phyloP scores from a whole-genome alignment of 1,140 invertebrate species.

The Prorops nasuta region DNA sequence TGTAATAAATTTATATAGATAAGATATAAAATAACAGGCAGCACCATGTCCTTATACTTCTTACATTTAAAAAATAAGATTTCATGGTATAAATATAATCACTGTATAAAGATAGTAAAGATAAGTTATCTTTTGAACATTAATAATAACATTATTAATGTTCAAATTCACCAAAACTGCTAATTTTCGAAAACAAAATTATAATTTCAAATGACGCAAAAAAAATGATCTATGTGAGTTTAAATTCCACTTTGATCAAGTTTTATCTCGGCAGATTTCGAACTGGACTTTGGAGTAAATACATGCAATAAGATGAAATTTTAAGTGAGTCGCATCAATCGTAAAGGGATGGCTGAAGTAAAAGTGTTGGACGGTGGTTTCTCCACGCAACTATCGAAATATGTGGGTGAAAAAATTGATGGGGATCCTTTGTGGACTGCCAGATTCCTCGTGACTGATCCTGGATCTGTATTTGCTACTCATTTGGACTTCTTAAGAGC shows the following conservation, averaged over 20 bases:
- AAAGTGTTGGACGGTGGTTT: constrained; percentile 78
- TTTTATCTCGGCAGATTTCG: constrained; percentile 4
- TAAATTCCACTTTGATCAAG: too few relatives aligned
- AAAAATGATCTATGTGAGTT: too few relatives aligned
- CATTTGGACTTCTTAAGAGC: constrained; percentile 79
- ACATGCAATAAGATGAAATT: background rate
- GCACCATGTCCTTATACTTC: too few relatives aligned
- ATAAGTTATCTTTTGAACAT: background rate
- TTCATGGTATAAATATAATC: too few relatives aligned
- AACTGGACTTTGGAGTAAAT: constrained; percentile 19
- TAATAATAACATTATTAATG: too few relatives aligned
- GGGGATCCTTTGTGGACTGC: constrained; percentile 84
- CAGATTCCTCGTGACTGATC: constrained; percentile 69
- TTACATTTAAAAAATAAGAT: too few relatives aligned
- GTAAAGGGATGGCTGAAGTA: constrained; percentile 40
- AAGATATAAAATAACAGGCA: too few relatives aligned
- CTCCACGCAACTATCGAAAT: constrained; percentile 74
- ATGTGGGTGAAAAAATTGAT: constrained; percentile 70
- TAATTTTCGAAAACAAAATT: too few relatives aligned
- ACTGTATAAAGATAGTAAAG: background rate
- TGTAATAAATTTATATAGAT: too few relatives aligned
- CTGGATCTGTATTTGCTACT: constrained; percentile 71
- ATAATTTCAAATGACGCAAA: too few relatives aligned
- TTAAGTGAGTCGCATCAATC: constrained; percentile 5
- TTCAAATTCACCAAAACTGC: too few relatives aligned